Base-by-base conservation (phyloP, 2,113 vertebrate genomes). In the Ondatra zibethicus region DNA sequence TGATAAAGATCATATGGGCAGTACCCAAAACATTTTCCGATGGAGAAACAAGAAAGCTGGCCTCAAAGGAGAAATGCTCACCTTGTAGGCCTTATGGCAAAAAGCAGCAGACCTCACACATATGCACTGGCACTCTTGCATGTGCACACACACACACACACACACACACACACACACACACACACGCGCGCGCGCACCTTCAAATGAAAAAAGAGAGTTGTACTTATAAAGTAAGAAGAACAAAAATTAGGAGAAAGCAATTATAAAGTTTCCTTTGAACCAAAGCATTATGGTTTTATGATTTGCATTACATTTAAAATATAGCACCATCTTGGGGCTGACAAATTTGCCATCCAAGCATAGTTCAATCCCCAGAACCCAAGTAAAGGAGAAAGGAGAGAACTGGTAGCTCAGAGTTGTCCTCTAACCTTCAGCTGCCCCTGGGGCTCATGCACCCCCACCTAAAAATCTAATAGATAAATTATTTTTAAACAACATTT, bases 221-320 rank as follows among this genome's bases (percentile, higher is more conserved):
- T 36, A 81, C 2, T 29, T 52, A 13, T 47, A 88, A 84, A 76
- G 36, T 94, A 86, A 70, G 25, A 45, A 6, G 2, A 90, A 93
- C 19, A 92, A 90, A 93, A 73, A 29, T 63, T 88, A 50, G 8
- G 10, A 13, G 72, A 92, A 88, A 55, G 14, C 31, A 73, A 58
- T 36, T 93, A 93, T 47, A 17, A 72, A 58, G 6, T 94, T 78
- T 87, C 84, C 25, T 78, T 3, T 73, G 25, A 75, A 89, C 84
- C 80, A 77, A 13, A 65, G 3, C 39, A 61, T 88, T 84, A 11
- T 84, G 55, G 29, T 80, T 81, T 81, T 84, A 27, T 42, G n/a
- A 84, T 84, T 72, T 81, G 23, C 29, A 42, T 92, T 91, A 42
- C 5, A 47, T 88, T 85, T 85, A 36, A 96, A 96, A 96, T 70